Base-by-base conservation (phyloP, 2,797 vertebrate genomes). In the Chrosomus eos region DNA sequence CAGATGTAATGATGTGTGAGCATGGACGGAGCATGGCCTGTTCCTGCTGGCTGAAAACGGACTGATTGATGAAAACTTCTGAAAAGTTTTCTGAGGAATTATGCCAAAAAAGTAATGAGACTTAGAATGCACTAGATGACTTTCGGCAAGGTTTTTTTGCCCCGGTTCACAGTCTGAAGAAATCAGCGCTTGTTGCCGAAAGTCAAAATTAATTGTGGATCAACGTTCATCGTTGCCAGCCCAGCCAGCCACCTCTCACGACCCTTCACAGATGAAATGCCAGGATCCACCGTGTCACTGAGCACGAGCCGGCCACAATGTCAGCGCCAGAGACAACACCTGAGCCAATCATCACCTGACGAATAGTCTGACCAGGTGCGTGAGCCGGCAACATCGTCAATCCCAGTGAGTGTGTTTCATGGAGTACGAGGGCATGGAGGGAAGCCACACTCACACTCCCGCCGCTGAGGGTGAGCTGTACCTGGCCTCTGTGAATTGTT, bases 1-100 rank as follows among this genome's bases (percentile, higher is more conserved):
- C 87, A 81, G 84, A 91, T 94, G 93, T 94, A 95, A 95, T 94
- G 93, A 94, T 92, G 89, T 93, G 90, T 89, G 83, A 86, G 88
- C 75, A 83, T 76, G 85, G 91, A 88, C 89, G 89, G 87, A 90
- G 79, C 28, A 53, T 81, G 53, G 84, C 80, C 90, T 88, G 60
- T 68, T 43, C 84, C 86, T 80, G 74, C 70, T 88, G 91, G 74
- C 83, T 90, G 90, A 90, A 88, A 88, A 80, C n/a, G 76, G 91
- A 75, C 75, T 88, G 91, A 91, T 88, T 89, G 75, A 64, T 88
- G 82, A 90, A 82, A 74, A 68, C n/a, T 6, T 80, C 31, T 70
- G 38, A 79, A 53, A 48, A 68, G 31, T 80, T 53, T 31, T 83
- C 19, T 33, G 18, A 76, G 33, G 62, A 83, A 76, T 80, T 48